Evolutionary conservation across 1,140 invertebrate genomes (phyloP), one percentile per base, ranked within the genome.

Genomic region (Globodera rostochiensis): DNA sequence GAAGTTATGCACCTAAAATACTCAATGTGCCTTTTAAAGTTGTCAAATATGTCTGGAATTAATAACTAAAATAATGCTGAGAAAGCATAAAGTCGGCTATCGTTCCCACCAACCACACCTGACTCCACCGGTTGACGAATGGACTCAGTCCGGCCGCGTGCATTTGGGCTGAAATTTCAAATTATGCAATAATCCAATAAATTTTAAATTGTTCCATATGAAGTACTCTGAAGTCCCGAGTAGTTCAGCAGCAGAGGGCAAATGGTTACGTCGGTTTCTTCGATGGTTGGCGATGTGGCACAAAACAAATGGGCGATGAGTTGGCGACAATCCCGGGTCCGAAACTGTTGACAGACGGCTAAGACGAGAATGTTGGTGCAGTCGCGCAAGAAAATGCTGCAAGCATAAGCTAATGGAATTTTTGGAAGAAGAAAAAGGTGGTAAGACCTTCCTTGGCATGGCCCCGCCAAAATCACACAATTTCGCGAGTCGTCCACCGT

Each of bases 301-400:
- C 85, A 87, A 74, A 85, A 87, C 7, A 87, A 45, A 70, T 77
- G 73, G 47, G 67, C 80, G 6, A 25, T 70, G 13, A 86, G 67
- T 70, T 84, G 25, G 21, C 80, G 46, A 70, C 84, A 85, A 75
- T 86, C 86, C 6, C 86, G 13, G 57, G 84, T 80, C 49, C 85
- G 69, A n/a, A 86, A 86, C 76, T 86, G 85, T 49, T 87, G 86
- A 67, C 85, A 87, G 36, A 81, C 77, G 19, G 84, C 66, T 53
- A 75, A 85, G 15, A 86, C 47, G 4, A 64, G n/a, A 13, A 82
- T 83, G 67, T 84, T 84, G 66, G 69, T 73, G 53, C 78, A 85
- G 67, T 87, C 80, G 66, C 85, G 82, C 36, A 87, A 45, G 45
- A 86, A 86, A 19, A 87, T 53, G 36, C 85, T 85, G 19, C n/a